Evolutionary conservation across 2,888 invertebrate species (phyloP).

Genomic region (Hydraecia micacea): DNA sequence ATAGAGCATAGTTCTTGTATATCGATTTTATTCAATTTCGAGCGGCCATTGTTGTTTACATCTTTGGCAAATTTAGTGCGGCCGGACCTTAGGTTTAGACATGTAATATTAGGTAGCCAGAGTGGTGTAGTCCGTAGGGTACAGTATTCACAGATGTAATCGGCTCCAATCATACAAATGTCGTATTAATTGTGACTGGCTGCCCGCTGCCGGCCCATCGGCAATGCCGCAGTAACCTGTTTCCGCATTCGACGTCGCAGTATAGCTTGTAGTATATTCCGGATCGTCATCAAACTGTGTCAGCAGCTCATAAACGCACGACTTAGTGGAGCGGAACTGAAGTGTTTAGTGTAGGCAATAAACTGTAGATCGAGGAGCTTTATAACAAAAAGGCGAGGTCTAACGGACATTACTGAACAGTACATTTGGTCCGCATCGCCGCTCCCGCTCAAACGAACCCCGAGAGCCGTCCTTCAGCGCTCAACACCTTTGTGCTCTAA

Average conservation of each 20-base stretch:
- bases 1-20: no score
- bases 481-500: slow-evolving; percentile 79
- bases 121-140: neutral
- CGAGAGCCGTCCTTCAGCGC: slow-evolving; percentile 59
- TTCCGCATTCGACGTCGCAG: slow-evolving; percentile 46
- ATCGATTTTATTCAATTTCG: no score
- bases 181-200: slow-evolving; percentile 38
- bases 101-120: neutral
- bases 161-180: slow-evolving; percentile 26
- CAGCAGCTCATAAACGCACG: slow-evolving; percentile 60
- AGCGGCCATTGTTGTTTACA: no score
- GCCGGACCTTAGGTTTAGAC: neutral
- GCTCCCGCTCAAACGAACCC: slow-evolving; percentile 67
- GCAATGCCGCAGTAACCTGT: slow-evolving; percentile 48
- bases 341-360: slow-evolving; percentile 63
- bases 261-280: slow-evolving; percentile 53
- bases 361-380: slow-evolving; percentile 54
- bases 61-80: no score
- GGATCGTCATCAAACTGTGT: slow-evolving; percentile 53
- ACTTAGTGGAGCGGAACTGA: slow-evolving; percentile 56
- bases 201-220: slow-evolving; percentile 10
- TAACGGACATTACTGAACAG: slow-evolving; percentile 61
- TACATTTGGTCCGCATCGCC: slow-evolving; percentile 67
- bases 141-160: slow-evolving; percentile 10
- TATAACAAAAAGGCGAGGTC: slow-evolving; percentile 62